These are phyloP conservation scores for Heterohyrax brucei DNA, from an alignment of 2,797 vertebrate species.

Conservation along the genomic window DNA sequence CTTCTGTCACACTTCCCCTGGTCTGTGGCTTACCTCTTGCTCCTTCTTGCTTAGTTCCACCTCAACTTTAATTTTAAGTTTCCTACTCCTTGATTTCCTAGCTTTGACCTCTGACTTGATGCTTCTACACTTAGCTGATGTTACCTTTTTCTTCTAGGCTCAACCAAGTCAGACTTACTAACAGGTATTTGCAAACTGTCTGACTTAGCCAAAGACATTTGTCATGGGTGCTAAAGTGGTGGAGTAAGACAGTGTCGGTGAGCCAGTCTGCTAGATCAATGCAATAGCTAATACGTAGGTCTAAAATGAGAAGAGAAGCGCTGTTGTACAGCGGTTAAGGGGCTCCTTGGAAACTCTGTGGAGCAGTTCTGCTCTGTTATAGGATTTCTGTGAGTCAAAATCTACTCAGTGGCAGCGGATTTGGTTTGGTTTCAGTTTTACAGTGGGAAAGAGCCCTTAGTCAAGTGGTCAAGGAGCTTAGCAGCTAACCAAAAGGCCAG, in stretches of 20 bases:
- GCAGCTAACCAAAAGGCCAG: too few species aligned
- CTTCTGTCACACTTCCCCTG: background rate
- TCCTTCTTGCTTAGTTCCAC: background rate
- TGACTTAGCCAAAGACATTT: background rate
- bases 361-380: too few species aligned
- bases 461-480: too few species aligned
- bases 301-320: too few species aligned
- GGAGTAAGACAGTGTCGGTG: background rate
- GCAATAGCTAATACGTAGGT: background rate
- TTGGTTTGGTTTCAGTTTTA: too few species aligned
- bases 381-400: too few species aligned
- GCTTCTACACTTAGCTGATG: background rate
- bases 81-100: background rate
- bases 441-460: background rate
- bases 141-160: conserved; percentile 5
- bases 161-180: conserved; percentile 6
- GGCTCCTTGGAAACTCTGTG: too few species aligned
- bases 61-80: background rate
- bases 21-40: background rate
- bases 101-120: background rate
- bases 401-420: too few species aligned
- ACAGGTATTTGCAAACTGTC: background rate
- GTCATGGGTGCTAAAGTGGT: background rate
- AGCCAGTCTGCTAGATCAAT: background rate
- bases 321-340: too few species aligned